Base-by-base conservation (phyloP, 1,140 invertebrate genomes). In the Drosophila sulfurigaster region DNA sequence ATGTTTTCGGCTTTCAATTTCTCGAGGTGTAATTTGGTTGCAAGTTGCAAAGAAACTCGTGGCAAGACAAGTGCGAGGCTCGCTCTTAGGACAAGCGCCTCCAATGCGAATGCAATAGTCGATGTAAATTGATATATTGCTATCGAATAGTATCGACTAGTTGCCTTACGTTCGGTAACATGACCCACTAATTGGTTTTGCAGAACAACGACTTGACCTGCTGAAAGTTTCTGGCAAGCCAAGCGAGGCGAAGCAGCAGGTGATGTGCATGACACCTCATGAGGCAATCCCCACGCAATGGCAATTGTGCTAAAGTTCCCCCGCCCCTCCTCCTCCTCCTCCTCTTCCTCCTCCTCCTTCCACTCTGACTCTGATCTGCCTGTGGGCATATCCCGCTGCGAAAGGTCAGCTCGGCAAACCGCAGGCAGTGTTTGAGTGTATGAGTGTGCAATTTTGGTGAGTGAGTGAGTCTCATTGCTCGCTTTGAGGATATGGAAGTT, bases 171-270 rank as follows among this genome's bases (percentile, higher is more conserved):
- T 8, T 32, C 10, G 71, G 62, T 66, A 82, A 78, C 77, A 83
- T 88, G 83, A 88, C 83, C 85, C 85, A 89, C 78, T 88, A 88
- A 88, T 83, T 89, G 83, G 66, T 68, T 81, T 69, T 68, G 69
- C 60, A 13, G 48, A 58, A 64, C 75, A 67, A 43, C 67, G 80
- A 88, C 79, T 87, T 88, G 83, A 79, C 83, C 79, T 79, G 82
- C 54, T 87, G 75, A 88, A 88, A 87, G 79, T 87, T 87, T 38
- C 35, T 11, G 35, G 8, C 35, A 38, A 8, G 16, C 10, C 5
- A 35, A 43, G 41, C 41, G 20, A 25, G 3, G 20, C 20, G 20
- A 25, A 43, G 32, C 32, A 38, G 15, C 54, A 57, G 54, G 65
- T 80, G 77, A 72, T 67, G 82, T 43, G 62, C 60, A 73, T 75